Evolutionary conservation across 1,140 invertebrate species (phyloP).

Genomic region (Melitaea cinxia): DNA sequence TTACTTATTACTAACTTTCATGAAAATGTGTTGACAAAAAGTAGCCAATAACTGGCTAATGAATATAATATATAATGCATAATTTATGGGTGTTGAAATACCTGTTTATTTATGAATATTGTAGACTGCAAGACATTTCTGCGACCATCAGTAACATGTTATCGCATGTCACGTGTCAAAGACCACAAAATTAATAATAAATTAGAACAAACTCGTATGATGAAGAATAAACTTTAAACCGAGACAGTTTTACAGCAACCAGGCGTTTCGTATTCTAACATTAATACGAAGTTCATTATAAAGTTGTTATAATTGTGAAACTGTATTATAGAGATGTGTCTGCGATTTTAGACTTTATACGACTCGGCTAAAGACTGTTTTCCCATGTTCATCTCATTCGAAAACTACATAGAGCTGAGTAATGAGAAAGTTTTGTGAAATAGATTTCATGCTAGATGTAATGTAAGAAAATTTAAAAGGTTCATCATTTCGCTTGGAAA

Average conservation of each 20-base stretch:
- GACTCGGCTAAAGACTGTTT: not conserved
- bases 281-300: constrained; percentile 25
- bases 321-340: constrained; percentile 15
- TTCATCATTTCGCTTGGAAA: not conserved
- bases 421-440: constrained; percentile 8
- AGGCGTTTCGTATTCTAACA: constrained; percentile 22
- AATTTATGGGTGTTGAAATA: too few species aligned
- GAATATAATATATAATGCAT: too few species aligned
- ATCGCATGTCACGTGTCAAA: not conserved
- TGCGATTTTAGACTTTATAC: constrained; percentile 6
- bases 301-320: constrained; percentile 22
- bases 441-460: constrained; percentile 4
- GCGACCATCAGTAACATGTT: not conserved
- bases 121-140: too few species aligned
- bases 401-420: not conserved
- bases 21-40: too few species aligned
- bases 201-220: constrained; percentile 15
- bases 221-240: constrained; percentile 27
- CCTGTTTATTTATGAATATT: too few species aligned
- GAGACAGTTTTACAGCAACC: constrained; percentile 21
- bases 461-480: constrained; percentile 8
- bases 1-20: too few species aligned
- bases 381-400: not conserved
- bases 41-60: too few species aligned
- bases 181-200: constrained; percentile 6